A percentile compares a stretch with the other conserved stretches of the same genome.
Conservation (phyloP, 2,113 vertebrate species). For the Orycteropus afer region DNA sequence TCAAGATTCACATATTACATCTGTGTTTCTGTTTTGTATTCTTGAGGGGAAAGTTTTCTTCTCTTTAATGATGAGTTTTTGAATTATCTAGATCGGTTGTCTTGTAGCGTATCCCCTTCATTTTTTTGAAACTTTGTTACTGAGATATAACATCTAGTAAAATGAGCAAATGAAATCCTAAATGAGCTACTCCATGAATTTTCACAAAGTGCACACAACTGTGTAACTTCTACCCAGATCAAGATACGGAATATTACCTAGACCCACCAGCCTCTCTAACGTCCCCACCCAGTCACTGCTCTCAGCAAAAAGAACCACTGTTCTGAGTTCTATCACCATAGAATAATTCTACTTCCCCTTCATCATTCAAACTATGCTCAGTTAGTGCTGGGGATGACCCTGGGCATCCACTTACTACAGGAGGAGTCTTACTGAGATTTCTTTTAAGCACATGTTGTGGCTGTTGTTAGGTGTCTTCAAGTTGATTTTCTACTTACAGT, state of each 20-base stretch:
- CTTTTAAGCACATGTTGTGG: background rate
- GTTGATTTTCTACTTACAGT: background rate
- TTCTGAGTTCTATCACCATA: background rate
- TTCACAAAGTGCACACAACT: background rate
- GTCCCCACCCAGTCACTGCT: background rate
- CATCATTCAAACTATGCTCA: background rate
- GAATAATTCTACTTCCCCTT: background rate
- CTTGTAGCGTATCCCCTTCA: background rate
- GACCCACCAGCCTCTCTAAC: background rate
- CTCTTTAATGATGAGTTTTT: background rate
- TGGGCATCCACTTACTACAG: background rate
- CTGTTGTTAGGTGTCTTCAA: background rate
- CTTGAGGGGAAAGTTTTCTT: background rate
- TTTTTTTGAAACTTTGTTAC: background rate
- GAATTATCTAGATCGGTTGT: background rate
- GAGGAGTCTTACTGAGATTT: background rate
- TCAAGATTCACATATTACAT: background rate
- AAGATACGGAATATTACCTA: background rate
- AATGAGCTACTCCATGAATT: background rate
- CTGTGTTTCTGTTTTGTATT: background rate
- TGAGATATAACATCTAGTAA: background rate
- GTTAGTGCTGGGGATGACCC: too few relatives aligned
- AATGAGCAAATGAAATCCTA: background rate
- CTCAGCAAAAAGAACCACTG: background rate
- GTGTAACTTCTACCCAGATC: background rate